Evolutionary conservation across 2,888 invertebrate genomes (phyloP).

Genomic region (Myopa tessellatipennis): DNA sequence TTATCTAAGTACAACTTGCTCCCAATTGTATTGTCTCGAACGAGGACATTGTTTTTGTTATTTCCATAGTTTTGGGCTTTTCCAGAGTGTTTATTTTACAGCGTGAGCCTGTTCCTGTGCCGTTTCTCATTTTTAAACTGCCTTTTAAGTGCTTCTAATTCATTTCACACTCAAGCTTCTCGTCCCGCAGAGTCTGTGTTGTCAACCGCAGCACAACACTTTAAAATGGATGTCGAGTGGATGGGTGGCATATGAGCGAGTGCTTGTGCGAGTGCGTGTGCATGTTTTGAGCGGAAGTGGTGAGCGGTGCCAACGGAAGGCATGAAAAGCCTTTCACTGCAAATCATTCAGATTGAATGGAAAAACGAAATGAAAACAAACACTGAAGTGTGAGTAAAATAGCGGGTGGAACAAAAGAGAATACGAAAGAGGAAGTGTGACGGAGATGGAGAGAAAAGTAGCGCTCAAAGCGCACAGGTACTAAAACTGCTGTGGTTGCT

Average conservation of each 20-base stretch:
- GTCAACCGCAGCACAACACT: constrained; percentile 31
- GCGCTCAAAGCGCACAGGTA: not conserved
- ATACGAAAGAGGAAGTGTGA: not conserved
- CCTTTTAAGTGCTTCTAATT: constrained; percentile 32
- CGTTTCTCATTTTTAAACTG: not conserved
- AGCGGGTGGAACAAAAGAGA: not conserved
- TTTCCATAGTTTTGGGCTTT: no score
- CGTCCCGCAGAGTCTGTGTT: constrained; percentile 1
- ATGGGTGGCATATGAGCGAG: not conserved
- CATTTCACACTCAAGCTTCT: constrained; percentile 16
- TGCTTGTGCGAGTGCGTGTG: not conserved
- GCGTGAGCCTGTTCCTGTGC: not conserved
- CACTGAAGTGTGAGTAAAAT: no score
- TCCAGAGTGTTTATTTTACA: not conserved
- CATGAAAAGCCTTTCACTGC: constrained; percentile 30
- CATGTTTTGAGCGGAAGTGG: constrained; percentile 23
- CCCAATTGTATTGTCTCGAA: no score
- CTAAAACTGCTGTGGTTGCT: not conserved
- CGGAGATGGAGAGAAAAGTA: not conserved
- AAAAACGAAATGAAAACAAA: not conserved
- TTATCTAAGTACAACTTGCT: no score
- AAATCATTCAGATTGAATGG: constrained; percentile 29
- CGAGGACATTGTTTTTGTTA: no score
- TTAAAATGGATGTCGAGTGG: constrained; percentile 34
- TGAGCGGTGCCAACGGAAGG: constrained; percentile 21